These are phyloP conservation scores for Merodon equestris DNA, from an alignment of 2,888 invertebrate genomes.

Conservation along the genomic window DNA sequence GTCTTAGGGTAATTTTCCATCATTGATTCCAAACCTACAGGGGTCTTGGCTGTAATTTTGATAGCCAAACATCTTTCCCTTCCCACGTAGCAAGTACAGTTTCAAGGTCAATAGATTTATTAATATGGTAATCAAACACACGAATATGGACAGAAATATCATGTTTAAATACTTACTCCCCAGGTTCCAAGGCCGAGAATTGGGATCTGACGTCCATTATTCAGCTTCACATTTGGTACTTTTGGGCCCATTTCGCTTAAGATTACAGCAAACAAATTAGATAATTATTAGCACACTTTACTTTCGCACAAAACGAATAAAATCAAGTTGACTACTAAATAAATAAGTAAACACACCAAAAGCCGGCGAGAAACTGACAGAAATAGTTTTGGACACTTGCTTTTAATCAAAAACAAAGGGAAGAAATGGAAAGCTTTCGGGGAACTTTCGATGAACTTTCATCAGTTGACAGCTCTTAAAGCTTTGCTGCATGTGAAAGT, in stretches of 20 bases:
- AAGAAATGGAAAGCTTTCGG: background rate
- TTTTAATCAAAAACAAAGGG: slow-evolving; percentile 26
- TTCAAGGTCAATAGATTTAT: too few relatives aligned
- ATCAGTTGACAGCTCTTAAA: background rate
- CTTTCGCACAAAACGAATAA: slow-evolving; percentile 4
- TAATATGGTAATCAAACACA: too few relatives aligned
- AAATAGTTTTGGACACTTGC: slow-evolving; percentile 9
- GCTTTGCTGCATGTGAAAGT: too few relatives aligned
- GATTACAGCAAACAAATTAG: slow-evolving; percentile 24
- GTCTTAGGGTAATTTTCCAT: too few relatives aligned
- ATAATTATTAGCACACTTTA: slow-evolving; percentile 25
- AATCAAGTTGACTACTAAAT: background rate
- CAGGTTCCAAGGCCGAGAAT: slow-evolving; percentile 89
- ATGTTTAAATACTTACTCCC: slow-evolving; percentile 84
- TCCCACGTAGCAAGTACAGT: too few relatives aligned
- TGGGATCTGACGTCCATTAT: slow-evolving; percentile 83
- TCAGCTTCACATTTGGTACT: slow-evolving; percentile 82
- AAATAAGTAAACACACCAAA: background rate
- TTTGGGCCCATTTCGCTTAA: slow-evolving; percentile 38
- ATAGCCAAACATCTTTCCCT: too few relatives aligned
- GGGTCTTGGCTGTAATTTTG: too few relatives aligned
- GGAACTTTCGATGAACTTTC: slow-evolving; percentile 14
- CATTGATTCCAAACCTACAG: too few relatives aligned
- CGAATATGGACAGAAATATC: too few relatives aligned
- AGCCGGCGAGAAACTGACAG: slow-evolving; percentile 45